phyloP scores from a whole-genome alignment of 2,888 invertebrate genomes.

The Oligia fasciuncula region DNA sequence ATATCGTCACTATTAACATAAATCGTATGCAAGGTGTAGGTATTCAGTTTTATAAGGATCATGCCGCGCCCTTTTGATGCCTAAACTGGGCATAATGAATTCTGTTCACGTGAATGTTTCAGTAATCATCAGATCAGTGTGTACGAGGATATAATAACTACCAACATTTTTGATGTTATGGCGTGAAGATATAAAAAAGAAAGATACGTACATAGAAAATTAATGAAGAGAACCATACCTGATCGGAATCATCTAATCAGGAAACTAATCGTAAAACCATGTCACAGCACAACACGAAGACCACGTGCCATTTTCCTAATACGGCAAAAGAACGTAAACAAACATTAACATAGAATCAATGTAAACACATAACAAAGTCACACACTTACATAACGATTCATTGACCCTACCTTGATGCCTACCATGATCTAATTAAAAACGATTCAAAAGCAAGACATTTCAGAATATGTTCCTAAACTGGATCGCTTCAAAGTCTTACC shows the following conservation, averaged over 20 bases:
- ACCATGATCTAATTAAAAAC: too few relatives aligned
- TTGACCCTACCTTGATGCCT: constrained; percentile 60
- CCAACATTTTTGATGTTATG: background rate
- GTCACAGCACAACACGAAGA: background rate
- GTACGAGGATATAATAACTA: constrained; percentile 7
- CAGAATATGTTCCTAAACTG: too few relatives aligned
- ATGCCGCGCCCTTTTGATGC: constrained; percentile 34
- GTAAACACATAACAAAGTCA: constrained; percentile 39
- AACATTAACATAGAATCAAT: constrained; percentile 41
- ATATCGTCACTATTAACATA: constrained; percentile 40
- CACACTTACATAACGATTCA: constrained; percentile 51
- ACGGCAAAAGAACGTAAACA: constrained; percentile 28
- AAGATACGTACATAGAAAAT: background rate
- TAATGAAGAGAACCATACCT: background rate
- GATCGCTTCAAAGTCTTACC: too few relatives aligned
- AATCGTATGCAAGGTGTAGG: constrained; percentile 35
- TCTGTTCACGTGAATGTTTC: constrained; percentile 36
- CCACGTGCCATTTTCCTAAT: constrained; percentile 28
- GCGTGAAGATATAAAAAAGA: background rate
- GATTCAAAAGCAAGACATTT: too few relatives aligned
- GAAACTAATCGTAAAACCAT: background rate
- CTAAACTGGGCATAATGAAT: constrained; percentile 38
- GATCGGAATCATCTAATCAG: background rate
- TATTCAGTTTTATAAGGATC: constrained; percentile 19
- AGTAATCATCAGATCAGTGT: constrained; percentile 31